These are phyloP conservation scores for Pachyramphus minor DNA, from an alignment of 2,113 vertebrate genomes.

Conservation along the genomic window DNA sequence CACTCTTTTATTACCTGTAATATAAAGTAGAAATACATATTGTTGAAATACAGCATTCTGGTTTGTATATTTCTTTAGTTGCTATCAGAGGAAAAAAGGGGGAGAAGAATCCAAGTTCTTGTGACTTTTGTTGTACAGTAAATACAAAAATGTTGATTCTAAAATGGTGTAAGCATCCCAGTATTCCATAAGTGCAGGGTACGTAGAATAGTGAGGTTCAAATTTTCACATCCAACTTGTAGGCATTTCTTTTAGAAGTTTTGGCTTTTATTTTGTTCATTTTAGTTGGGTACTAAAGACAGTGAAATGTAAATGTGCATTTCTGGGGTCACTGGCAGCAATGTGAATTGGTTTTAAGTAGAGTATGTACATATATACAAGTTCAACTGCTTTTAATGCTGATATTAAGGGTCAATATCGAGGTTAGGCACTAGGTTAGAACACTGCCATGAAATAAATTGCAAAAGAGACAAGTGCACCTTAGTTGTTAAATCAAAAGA, in stretches of 20 bases:
- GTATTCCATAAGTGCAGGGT: background rate
- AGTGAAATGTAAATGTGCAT: background rate
- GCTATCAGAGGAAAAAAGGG: background rate
- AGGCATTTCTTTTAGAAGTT: background rate
- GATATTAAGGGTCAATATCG: background rate
- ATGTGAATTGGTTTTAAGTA: background rate
- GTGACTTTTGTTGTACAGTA: background rate
- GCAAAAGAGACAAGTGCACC: background rate
- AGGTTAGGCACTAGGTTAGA: background rate
- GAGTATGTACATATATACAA: fast-evolving
- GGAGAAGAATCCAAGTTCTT: background rate
- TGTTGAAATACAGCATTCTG: background rate
- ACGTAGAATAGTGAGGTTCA: background rate
- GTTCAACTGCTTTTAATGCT: background rate
- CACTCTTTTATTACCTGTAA: background rate
- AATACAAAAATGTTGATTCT: background rate
- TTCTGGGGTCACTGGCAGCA: background rate
- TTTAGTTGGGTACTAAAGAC: background rate
- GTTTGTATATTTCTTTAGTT: background rate
- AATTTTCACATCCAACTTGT: background rate
- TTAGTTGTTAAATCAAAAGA: background rate
- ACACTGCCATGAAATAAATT: background rate
- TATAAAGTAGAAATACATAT: background rate
- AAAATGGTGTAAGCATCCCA: background rate
- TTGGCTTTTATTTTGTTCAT: background rate